Evolutionary conservation across 1,140 invertebrate genomes (phyloP).

Genomic region (Aphidius gifuensis): DNA sequence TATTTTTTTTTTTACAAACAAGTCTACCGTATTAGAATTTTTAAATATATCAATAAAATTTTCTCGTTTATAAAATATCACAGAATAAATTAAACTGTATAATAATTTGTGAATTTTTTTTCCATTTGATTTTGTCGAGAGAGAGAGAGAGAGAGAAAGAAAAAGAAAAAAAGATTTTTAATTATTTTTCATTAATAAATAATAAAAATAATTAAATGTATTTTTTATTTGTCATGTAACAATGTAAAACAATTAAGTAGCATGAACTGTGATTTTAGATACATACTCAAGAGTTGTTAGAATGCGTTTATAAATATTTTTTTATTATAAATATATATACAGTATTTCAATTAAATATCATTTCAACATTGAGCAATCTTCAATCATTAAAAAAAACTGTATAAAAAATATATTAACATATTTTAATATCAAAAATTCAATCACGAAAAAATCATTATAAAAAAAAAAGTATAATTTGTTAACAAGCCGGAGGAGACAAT

Average conservation of each 20-base stretch:
- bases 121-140: not conserved
- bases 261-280: constrained; percentile 56
- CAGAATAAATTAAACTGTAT: no score
- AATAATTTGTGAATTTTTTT: not conserved
- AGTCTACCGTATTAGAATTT: not conserved
- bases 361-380: no score
- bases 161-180: not conserved
- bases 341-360: no score
- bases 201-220: constrained; percentile 13
- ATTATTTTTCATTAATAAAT: not conserved
- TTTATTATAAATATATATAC: no score
- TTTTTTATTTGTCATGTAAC: constrained; percentile 20
- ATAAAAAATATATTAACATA: no score
- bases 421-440: no score
- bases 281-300: constrained; percentile 50
- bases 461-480: no score
- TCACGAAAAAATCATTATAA: no score
- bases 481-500: no score
- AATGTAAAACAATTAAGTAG: constrained; percentile 52
- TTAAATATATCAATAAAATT: no score
- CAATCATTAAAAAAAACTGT: no score
- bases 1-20: constrained; percentile 3
- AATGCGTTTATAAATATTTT: not conserved
- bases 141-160: not conserved
- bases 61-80: no score